Percentiles rank a stretch among this genome's conserved stretches.
These are phyloP conservation scores for Carapus acus DNA, from an alignment of 2,797 vertebrate genomes.

Conservation along the genomic window DNA sequence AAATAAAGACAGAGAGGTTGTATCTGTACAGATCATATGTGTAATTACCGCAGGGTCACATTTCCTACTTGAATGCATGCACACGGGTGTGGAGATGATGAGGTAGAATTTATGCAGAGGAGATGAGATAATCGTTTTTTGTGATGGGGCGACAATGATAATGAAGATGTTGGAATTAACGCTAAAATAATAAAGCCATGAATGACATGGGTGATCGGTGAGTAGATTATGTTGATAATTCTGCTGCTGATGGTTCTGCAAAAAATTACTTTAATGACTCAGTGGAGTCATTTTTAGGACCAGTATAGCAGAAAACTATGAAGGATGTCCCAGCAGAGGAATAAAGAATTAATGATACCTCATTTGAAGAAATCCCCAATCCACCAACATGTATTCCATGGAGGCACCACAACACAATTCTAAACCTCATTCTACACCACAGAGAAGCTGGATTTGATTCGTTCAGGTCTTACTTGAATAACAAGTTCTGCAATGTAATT, in stretches of 20 bases:
- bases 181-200: slow-evolving; percentile 52
- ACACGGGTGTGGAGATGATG: slow-evolving; percentile 26
- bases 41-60: slow-evolving; percentile 37
- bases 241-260: slow-evolving; percentile 17
- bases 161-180: slow-evolving; percentile 55
- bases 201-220: slow-evolving; percentile 28
- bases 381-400: no score
- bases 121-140: slow-evolving; percentile 57
- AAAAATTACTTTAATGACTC: slow-evolving; percentile 10
- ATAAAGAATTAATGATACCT: no score
- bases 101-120: slow-evolving; percentile 61
- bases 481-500: no score
- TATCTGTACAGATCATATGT: no score
- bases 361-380: no score
- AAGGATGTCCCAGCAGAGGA: no score
- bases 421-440: no score
- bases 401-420: no score
- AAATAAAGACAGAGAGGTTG: slow-evolving; percentile 36
- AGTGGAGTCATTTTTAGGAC: neutral
- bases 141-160: slow-evolving; percentile 37
- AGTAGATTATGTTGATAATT: slow-evolving; percentile 38
- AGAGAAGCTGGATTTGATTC: no score
- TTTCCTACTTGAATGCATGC: slow-evolving; percentile 29
- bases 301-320: neutral
- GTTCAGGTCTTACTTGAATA: no score